Evolutionary conservation across 1,140 invertebrate genomes (phyloP).

Genomic region (Sinonovacula constricta): DNA sequence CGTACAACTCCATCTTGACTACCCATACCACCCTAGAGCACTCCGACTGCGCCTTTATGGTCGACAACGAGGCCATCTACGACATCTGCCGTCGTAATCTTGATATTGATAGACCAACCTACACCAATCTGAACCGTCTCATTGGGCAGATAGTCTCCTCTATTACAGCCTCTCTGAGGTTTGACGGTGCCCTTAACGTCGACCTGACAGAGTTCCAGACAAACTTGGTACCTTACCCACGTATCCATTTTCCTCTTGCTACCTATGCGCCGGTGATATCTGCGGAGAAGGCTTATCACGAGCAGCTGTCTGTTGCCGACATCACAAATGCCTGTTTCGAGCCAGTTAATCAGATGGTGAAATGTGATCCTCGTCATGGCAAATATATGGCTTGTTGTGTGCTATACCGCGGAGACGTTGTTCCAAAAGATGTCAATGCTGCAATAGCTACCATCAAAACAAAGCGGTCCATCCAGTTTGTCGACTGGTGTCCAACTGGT

Average conservation of each 20-base stretch:
- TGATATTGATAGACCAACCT: constrained; percentile 85
- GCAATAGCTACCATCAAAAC: constrained; percentile 79
- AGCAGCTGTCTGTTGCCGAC: constrained; percentile 75
- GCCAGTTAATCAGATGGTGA: no score
- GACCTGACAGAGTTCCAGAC: constrained; percentile 91
- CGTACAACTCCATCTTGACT: constrained; percentile 90
- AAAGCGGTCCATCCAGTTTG: no score
- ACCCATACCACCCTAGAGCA: constrained; percentile 89
- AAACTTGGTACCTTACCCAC: constrained; percentile 75
- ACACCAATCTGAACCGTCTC: constrained; percentile 51
- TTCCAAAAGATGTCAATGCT: constrained; percentile 91
- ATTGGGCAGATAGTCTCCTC: no score
- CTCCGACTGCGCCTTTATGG: constrained; percentile 85
- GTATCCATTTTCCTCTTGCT: no score
- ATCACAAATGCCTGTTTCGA: no score
- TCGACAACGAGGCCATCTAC: no score
- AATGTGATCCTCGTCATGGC: constrained; percentile 85
- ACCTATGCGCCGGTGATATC: no score
- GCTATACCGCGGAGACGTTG: constrained; percentile 74
- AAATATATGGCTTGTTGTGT: constrained; percentile 82
- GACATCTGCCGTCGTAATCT: no score
- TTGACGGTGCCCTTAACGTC: constrained; percentile 90
- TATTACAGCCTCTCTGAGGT: no score
- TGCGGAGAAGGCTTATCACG: no score
- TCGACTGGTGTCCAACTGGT: no score